Base-by-base conservation (phyloP, 2,888 invertebrate genomes). In the Brenthis daphne region DNA sequence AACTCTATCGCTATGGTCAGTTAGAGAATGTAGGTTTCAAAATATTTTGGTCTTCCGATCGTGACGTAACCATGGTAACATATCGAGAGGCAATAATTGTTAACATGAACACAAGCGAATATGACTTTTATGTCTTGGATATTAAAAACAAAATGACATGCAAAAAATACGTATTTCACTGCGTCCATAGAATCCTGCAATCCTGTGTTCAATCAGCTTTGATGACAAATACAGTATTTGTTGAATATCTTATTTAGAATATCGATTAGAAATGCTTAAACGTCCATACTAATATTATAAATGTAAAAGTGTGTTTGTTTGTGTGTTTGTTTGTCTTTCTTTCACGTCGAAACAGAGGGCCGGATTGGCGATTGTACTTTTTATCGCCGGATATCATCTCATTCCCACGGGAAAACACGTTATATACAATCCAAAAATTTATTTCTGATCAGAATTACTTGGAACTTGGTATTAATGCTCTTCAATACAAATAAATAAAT, bases 41-140 rank as follows among this genome's bases (percentile, higher is more conserved):
- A 50, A 50, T 64, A 75, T 71, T 54, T 65, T 76, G 76, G 81
- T 76, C 58, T 68, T 77, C 70, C 60, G 85, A 84, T 77, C 90
- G 90, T 90, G 90, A 85, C 88, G 89, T 90, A 79, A 76, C 87
- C 82, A 89, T 88, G 78, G 87, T 74, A 81, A 89, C 88, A 76
- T 78, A 82, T 80, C 80, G 82, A 77, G 80, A 78, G 79, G 66
- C 80, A 77, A 79, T 82, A 81, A 82, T 80, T 79, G 73, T 70
- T 70, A 58, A 70, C 64, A 50, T 24, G 53, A 65, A 56, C 67
- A 70, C 70, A 77, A 65, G 57, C 73, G 70, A 76, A 70, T 74
- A 74, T 77, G 71, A 75, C 64, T 69, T 68, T 67, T 76, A 75
- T 57, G 20, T 20, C 51, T 6, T 37, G 13, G 11, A 16, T 12